A percentile compares a stretch with the other conserved stretches of the same genome.
Evolutionary conservation across 2,113 vertebrate species (phyloP).

Genomic region (Daubentonia madagascariensis): DNA sequence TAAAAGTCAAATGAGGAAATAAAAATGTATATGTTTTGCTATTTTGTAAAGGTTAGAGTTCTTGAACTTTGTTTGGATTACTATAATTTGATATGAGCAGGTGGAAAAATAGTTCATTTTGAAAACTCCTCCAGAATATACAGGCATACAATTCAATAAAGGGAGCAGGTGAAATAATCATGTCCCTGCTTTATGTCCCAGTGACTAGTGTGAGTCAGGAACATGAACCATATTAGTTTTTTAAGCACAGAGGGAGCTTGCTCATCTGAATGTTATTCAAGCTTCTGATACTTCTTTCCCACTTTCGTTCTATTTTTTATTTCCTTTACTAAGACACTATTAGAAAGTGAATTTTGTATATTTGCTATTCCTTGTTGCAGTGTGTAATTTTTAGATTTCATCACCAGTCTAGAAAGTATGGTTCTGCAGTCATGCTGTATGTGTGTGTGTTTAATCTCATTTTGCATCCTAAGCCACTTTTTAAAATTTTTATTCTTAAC

Average conservation of each 20-base stretch:
- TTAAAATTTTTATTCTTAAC: neutral
- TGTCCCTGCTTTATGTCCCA: neutral
- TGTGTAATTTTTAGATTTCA: constrained; percentile 1
- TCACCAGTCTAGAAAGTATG: neutral
- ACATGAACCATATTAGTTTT: neutral
- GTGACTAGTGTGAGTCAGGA: neutral
- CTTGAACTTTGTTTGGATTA: constrained; percentile 18
- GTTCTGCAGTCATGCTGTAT: neutral
- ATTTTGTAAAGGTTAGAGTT: constrained; percentile 12
- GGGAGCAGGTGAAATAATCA: neutral
- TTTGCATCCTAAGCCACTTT: neutral
- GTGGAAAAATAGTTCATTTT: neutral
- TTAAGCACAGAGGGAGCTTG: neutral
- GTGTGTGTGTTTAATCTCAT: neutral
- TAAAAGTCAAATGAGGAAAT: constrained; percentile 29
- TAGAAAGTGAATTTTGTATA: neutral
- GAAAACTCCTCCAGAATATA: neutral
- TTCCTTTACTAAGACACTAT: neutral
- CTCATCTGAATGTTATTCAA: neutral
- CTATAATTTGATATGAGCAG: neutral
- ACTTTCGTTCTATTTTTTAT: neutral
- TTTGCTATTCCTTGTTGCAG: neutral
- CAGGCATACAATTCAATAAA: neutral
- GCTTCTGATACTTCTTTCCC: neutral
- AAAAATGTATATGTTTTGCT: neutral